Base-by-base conservation (phyloP, 2,113 vertebrate genomes). In the Empidonax alnorum region DNA sequence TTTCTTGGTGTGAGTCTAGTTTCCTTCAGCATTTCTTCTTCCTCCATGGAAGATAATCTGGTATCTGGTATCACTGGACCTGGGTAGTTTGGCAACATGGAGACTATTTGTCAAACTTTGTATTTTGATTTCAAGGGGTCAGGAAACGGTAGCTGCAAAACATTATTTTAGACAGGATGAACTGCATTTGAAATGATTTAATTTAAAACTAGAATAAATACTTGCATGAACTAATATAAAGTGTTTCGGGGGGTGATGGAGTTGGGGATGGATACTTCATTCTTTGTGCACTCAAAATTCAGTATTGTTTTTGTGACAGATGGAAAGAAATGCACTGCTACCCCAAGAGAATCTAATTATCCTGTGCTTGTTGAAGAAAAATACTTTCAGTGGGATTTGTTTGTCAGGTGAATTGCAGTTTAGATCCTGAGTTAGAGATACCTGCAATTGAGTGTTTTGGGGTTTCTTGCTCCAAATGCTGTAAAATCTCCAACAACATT, bases 1-100 rank as follows among this genome's bases (percentile, higher is more conserved):
- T 83, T 86, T 87, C 78, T 87, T 76, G 67, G 20, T 84, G n/a
- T n/a, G 53, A 75, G 35, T 53, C 61, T 46, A 42, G 13, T 92
- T 96, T 94, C 82, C n/a, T 88, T 94, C 66, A 80, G 73, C 52
- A n/a, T 92, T 93, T 94, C 53, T 88, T 81, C 55, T 82, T 91
- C 62, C 31, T 87, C 30, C 59, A 52, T 66, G 56, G 61, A 63
- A 89, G 87, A 89, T 27, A 66, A 44, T 76, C 53, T 56, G 12
- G 18, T 69, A 6, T 30, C 61, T 65, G 30, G 1, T 42, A 42
- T n/a, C 53, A 7, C 37, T 42, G 58, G 37, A 35, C 31, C 44
- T 65, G 37, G n/a, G 39, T 35, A 28, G 23, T 33, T 73, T 69
- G 65, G 59, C 75, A 63, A 28, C 55, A 8, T 30, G 39, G 84